Base-by-base conservation (phyloP, 1,140 invertebrate genomes). In the Trialeurodes vaporariorum region DNA sequence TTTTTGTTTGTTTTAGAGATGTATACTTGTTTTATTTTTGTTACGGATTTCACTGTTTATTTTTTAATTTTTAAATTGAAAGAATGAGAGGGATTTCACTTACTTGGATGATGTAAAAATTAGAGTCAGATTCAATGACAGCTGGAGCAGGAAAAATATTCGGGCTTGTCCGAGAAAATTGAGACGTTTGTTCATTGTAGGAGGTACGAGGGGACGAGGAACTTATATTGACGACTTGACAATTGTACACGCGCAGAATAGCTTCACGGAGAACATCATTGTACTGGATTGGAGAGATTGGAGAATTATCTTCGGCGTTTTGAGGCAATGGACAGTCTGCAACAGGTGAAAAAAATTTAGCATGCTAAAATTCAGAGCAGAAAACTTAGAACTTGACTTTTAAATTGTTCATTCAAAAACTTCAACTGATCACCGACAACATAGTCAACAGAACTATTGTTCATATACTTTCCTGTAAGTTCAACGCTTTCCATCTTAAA, bases 91-190 rank as follows among this genome's bases (percentile, higher is more conserved):
- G 2, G 13, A 62, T 60, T 66, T 27, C n/a, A 26, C 68, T 60
- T 67, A 73, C 74, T 61, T 74, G 72, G 59, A 91, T 79, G 68
- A 88, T 78, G 73, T 86, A 85, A 74, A 87, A 87, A 73, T 85
- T 83, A 72, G 83, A 83, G 67, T 84, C 78, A 58, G 87, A 87
- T 80, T 91, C 89, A 68, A 91, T 79, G 59, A 82, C 82, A 72
- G 86, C 64, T 77, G 77, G 26, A 80, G 86, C 83, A 67, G 87
- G 85, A 72, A 91, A 78, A 27, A 92, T 79, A 80, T 91, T 91
- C n/a, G n/a, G n/a, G n/a, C n/a, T n/a, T n/a, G n/a, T n/a, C 40
- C 83, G 81, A 77, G 91, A 87, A 24, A 79, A 79, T 69, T 83
- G 81, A 62, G 23, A 62, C 5, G 25, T 9, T 61, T 5, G 25